A percentile compares a stretch with the other conserved stretches of the same genome.
phyloP scores from a whole-genome alignment of 2,888 invertebrate genomes.

The Archaeoteleia sp. region DNA sequence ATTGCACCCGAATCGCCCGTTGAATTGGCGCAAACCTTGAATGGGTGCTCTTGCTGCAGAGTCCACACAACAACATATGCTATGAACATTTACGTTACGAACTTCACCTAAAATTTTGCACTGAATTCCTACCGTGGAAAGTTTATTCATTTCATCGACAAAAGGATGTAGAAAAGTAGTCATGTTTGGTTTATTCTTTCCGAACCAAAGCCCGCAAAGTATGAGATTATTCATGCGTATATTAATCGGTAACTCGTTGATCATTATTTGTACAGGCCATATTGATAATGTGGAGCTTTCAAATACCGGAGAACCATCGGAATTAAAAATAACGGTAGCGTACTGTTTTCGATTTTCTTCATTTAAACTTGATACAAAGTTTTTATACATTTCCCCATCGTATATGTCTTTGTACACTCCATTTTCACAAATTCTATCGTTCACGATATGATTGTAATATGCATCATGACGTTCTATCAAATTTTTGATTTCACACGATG shows the following conservation, averaged over 20 bases:
- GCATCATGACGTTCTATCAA: slow-evolving; percentile 15
- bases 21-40: too few species aligned
- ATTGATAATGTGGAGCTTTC: slow-evolving; percentile 29
- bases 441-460: slow-evolving; percentile 23
- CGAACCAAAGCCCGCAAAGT: slow-evolving; percentile 27
- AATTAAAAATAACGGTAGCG: slow-evolving; percentile 32
- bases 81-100: too few species aligned
- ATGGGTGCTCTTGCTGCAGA: too few species aligned
- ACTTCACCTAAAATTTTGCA: background rate
- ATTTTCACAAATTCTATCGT: background rate
- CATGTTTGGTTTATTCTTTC: slow-evolving; percentile 16
- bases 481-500: slow-evolving; percentile 7
- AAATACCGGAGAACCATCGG: slow-evolving; percentile 45
- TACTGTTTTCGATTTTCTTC: slow-evolving; percentile 18
- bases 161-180: slow-evolving; percentile 29
- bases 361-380: slow-evolving; percentile 18
- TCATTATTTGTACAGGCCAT: slow-evolving; percentile 43
- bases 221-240: slow-evolving; percentile 12
- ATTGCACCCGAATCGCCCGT: too few species aligned
- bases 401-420: slow-evolving; percentile 13
- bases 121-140: background rate
- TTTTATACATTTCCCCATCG: slow-evolving; percentile 29
- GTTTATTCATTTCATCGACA: slow-evolving; percentile 11
- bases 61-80: too few species aligned
- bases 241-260: slow-evolving; percentile 31